Percentiles rank a stretch among this genome's conserved stretches.
These are phyloP conservation scores for Liparis tanakae DNA, from an alignment of 2,797 vertebrate genomes.

Conservation along the genomic window DNA sequence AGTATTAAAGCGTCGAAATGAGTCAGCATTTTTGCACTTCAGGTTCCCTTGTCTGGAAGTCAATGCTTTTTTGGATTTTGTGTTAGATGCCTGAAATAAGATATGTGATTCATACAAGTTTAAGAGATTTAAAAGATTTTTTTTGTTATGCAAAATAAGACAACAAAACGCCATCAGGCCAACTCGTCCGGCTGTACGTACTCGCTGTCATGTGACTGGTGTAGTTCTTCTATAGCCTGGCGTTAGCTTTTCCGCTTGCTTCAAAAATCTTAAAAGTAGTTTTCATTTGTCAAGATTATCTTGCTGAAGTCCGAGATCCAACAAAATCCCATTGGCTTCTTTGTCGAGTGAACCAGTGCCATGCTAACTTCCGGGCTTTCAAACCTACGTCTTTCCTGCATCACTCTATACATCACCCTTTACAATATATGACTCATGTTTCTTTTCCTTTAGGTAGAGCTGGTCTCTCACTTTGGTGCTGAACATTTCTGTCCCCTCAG, in stretches of 20 bases:
- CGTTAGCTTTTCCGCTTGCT: not conserved
- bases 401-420: not conserved
- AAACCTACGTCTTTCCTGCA: not conserved
- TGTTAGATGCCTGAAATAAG: not conserved
- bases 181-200: not conserved
- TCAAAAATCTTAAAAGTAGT: no score
- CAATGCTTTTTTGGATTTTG: not conserved
- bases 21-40: not conserved
- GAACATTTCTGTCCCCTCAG: slow-evolving; percentile 99
- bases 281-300: not conserved
- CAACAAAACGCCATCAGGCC: not conserved
- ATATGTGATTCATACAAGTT: not conserved
- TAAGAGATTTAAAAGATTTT: not conserved
- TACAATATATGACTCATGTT: slow-evolving; percentile 38
- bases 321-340: not conserved
- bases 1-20: not conserved
- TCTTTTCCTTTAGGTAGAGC: slow-evolving; percentile 88
- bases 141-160: not conserved
- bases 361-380: no score
- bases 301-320: not conserved
- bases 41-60: not conserved
- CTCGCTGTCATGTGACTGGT: not conserved
- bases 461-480: slow-evolving; percentile 95
- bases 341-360: not conserved
- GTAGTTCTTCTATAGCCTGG: not conserved